A percentile compares a stretch with the other conserved stretches of the same genome.
phyloP scores from a whole-genome alignment of 2,797 vertebrate genomes.

The Triplophysa bombifrons region DNA sequence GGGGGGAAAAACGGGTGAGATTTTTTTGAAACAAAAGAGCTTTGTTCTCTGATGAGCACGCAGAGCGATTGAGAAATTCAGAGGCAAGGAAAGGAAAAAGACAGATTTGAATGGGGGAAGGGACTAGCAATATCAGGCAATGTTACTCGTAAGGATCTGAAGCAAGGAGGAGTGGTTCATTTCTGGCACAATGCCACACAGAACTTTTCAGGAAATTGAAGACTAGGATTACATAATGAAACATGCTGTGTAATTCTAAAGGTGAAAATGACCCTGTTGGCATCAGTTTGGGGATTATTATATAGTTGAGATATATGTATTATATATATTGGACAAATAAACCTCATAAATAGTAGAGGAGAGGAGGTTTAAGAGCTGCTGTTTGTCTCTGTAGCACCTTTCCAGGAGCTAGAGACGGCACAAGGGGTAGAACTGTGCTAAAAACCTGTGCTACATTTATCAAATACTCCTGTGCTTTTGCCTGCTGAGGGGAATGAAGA shows the following conservation, averaged over 20 bases:
- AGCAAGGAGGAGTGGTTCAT: conserved; percentile 38
- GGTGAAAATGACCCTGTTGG: conserved; percentile 20
- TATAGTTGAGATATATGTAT: conserved; percentile 4
- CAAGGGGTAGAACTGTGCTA: conserved; percentile 13
- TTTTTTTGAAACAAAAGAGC: conserved; percentile 57
- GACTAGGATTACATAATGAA: conserved; percentile 50
- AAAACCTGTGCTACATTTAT: conserved; percentile 13
- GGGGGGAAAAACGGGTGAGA: conserved; percentile 50
- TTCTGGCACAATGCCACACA: conserved; percentile 49
- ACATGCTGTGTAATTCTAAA: conserved; percentile 31
- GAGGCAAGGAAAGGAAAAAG: conserved; percentile 35
- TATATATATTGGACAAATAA: neutral
- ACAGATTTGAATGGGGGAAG: conserved; percentile 28
- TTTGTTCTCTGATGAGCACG: conserved; percentile 44
- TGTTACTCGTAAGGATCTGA: conserved; percentile 50
- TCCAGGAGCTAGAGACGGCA: conserved; percentile 12
- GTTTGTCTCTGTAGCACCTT: conserved; percentile 27
- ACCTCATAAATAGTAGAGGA: neutral
- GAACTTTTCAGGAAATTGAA: conserved; percentile 56
- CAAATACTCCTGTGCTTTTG: conserved; percentile 16
- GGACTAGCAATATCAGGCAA: conserved; percentile 37
- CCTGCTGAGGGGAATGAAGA: conserved; percentile 10
- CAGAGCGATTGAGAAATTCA: conserved; percentile 32
- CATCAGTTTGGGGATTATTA: neutral
- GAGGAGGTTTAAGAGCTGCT: conserved; percentile 10